Conservation (phyloP, 2,888 invertebrate genomes). For the Thereva nobilitata region DNA sequence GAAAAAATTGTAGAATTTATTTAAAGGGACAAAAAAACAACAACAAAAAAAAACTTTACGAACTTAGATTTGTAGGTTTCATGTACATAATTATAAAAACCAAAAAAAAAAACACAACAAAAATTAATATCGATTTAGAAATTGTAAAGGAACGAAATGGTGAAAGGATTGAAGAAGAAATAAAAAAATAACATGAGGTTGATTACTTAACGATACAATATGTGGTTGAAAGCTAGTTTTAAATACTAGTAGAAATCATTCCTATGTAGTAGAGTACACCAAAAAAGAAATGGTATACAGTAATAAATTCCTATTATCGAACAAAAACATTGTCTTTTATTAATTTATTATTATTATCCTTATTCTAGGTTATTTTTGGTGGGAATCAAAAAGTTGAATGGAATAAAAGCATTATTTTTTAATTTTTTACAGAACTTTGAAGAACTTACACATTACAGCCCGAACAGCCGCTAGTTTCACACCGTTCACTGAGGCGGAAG, state of each 20-base stretch:
- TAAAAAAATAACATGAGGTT: too few species aligned
- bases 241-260: conserved; percentile 5
- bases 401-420: too few species aligned
- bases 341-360: too few species aligned
- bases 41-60: conserved; percentile 16
- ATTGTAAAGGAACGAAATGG: conserved; percentile 10
- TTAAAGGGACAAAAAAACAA: conserved; percentile 17
- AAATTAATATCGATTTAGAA: conserved; percentile 13
- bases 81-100: conserved; percentile 20
- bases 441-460: too few species aligned
- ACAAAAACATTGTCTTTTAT: conserved; percentile 4
- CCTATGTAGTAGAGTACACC: conserved; percentile 24
- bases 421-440: too few species aligned
- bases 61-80: conserved; percentile 34
- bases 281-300: conserved; percentile 24
- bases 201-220: too few species aligned
- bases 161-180: conserved; percentile 4
- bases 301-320: conserved; percentile 34
- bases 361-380: too few species aligned
- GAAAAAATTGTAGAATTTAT: conserved; percentile 25
- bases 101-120: neutral
- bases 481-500: too few species aligned
- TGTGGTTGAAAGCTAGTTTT: conserved; percentile 17
- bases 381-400: too few species aligned
- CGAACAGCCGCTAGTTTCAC: too few species aligned